Conservation (phyloP, 1,140 invertebrate genomes). For the Euura saliciscinereae region DNA sequence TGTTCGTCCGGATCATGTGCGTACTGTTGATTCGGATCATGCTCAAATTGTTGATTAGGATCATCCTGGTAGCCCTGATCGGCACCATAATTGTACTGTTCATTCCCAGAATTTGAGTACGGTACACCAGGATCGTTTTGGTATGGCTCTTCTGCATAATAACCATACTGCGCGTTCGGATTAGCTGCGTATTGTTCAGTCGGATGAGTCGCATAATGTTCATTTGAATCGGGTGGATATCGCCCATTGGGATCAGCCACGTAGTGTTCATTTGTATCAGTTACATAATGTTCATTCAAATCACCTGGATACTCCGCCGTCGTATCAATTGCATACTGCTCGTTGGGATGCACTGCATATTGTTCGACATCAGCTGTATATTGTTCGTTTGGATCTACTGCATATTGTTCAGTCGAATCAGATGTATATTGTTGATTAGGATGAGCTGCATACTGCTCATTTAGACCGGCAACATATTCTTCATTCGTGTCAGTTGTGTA, state of each 20-base stretch:
- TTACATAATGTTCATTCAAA: constrained; percentile 1
- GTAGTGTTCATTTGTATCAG: neutral
- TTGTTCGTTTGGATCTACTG: neutral
- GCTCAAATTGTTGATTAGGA: constrained; percentile 20
- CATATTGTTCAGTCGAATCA: neutral
- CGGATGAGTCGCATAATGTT: neutral
- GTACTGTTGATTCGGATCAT: neutral
- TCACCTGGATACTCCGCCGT: constrained; percentile 8
- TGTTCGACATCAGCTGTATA: constrained; percentile 14
- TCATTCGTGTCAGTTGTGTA: constrained; percentile 23
- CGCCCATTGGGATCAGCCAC: constrained; percentile 14
- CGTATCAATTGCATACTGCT: constrained; percentile 14
- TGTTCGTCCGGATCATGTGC: neutral
- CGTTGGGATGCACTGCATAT: neutral
- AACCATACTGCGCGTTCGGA: constrained; percentile 16
- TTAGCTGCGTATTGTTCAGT: neutral
- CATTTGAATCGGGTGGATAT: neutral
- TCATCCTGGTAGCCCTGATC: constrained; percentile 24
- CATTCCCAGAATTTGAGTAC: neutral
- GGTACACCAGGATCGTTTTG: neutral
- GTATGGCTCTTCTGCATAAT: neutral
- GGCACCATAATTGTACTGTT: constrained; percentile 1
- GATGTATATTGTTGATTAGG: neutral
- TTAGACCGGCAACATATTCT: neutral
- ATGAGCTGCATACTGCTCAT: neutral